Conservation (phyloP, 2,888 invertebrate species). For the Tinea semifulvella region DNA sequence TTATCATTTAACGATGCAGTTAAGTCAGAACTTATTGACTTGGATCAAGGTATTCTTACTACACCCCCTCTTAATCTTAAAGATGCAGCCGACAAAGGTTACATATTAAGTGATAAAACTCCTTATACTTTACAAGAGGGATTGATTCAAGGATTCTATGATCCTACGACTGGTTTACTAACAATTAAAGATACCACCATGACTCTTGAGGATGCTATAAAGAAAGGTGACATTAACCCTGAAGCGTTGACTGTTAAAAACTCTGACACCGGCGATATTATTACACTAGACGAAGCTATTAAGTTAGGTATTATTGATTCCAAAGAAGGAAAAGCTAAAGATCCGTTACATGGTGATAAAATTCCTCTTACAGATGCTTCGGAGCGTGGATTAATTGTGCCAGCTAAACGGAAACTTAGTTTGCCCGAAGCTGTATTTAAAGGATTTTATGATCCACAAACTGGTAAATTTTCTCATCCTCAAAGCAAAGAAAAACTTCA, state of each 20-base stretch:
- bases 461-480: constrained; percentile 84
- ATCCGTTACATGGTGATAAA: constrained; percentile 77
- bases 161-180: constrained; percentile 76
- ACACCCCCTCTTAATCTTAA: constrained; percentile 77
- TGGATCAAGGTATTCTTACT: constrained; percentile 73
- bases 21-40: constrained; percentile 73
- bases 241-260: constrained; percentile 82
- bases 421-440: constrained; percentile 90
- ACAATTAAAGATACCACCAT: constrained; percentile 74
- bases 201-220: constrained; percentile 78
- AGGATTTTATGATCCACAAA: constrained; percentile 87
- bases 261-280: constrained; percentile 81
- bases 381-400: constrained; percentile 82
- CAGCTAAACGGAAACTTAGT: constrained; percentile 83
- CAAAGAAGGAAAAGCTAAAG: constrained; percentile 78
- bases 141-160: constrained; percentile 81
- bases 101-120: constrained; percentile 78
- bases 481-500: constrained; percentile 81
- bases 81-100: constrained; percentile 83
- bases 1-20: constrained; percentile 76
- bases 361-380: constrained; percentile 85
- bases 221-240: constrained; percentile 77
- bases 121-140: constrained; percentile 87
- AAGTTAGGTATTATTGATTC: constrained; percentile 80
- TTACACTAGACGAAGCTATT: constrained; percentile 83